Percentiles rank a stretch among this genome's conserved stretches.
phyloP scores from a whole-genome alignment of 2,888 invertebrate genomes.

The Patella pellucida region DNA sequence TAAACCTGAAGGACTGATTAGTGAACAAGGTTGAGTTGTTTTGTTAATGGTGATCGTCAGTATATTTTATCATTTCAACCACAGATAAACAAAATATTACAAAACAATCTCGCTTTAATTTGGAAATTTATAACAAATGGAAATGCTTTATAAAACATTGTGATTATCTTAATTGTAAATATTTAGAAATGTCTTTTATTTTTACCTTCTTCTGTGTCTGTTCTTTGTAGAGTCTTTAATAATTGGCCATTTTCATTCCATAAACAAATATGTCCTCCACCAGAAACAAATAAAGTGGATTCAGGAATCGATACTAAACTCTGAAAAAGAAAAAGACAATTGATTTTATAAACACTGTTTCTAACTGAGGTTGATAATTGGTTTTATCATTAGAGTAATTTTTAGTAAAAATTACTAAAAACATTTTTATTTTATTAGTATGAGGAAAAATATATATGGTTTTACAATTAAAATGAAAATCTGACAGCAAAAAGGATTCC shows the following conservation, averaged over 20 bases:
- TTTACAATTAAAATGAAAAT: too few relatives aligned
- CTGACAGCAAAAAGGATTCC: too few relatives aligned
- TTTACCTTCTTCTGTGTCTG: slow-evolving; percentile 39
- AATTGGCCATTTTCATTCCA: slow-evolving; percentile 57
- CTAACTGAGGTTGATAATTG: background rate
- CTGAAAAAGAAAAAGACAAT: slow-evolving; percentile 38
- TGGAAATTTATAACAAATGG: too few relatives aligned
- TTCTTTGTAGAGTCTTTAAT: slow-evolving; percentile 34
- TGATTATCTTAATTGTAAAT: too few relatives aligned
- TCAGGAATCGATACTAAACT: slow-evolving; percentile 48
- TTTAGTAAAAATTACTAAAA: too few relatives aligned
- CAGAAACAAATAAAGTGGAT: slow-evolving; percentile 57
- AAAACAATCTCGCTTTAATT: too few relatives aligned
- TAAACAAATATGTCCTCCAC: slow-evolving; percentile 58
- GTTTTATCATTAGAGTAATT: background rate
- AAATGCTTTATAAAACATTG: too few relatives aligned
- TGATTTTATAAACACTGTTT: background rate
- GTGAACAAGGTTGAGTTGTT: too few relatives aligned
- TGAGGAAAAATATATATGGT: too few relatives aligned
- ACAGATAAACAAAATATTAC: background rate
- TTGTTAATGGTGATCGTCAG: background rate
- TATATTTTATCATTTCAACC: slow-evolving; percentile 14
- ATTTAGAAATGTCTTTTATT: background rate
- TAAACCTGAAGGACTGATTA: too few relatives aligned
- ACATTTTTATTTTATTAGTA: too few relatives aligned